These are phyloP conservation scores for Sarcophaga rosellei DNA, from an alignment of 2,888 invertebrate genomes.

Conservation along the genomic window DNA sequence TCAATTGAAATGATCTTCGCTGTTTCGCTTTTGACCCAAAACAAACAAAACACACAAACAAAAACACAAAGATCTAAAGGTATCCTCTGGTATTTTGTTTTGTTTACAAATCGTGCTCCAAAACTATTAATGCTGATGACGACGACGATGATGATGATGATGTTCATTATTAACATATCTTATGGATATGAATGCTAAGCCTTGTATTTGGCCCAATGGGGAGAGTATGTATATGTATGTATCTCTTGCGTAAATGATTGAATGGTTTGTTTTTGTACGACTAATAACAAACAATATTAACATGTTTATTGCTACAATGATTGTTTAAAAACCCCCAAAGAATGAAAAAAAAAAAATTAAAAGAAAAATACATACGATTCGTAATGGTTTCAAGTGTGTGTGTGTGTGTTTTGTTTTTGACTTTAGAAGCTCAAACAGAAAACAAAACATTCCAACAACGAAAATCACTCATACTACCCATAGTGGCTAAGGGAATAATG, in stretches of 20 bases:
- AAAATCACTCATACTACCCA: constrained; percentile 3
- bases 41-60: constrained; percentile 28
- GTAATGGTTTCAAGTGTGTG: constrained; percentile 52
- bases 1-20: constrained; percentile 53
- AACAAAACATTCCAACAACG: constrained; percentile 6
- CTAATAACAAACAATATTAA: constrained; percentile 62
- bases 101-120: constrained; percentile 68
- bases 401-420: constrained; percentile 18
- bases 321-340: constrained; percentile 34
- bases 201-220: background rate
- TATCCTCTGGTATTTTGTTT: constrained; percentile 53
- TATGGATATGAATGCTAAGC: background rate
- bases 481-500: no score
- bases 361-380: constrained; percentile 39
- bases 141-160: background rate
- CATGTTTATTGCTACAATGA: constrained; percentile 61
- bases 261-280: constrained; percentile 56
- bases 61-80: constrained; percentile 44
- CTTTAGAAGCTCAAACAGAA: constrained; percentile 51
- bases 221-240: background rate
- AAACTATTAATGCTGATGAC: constrained; percentile 49
- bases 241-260: constrained; percentile 1
- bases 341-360: background rate
- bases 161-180: background rate
- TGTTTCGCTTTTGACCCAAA: background rate